Percentiles rank a stretch among this genome's conserved stretches.
Evolutionary conservation across 2,888 invertebrate species (phyloP).

Genomic region (Ormia ochracea): DNA sequence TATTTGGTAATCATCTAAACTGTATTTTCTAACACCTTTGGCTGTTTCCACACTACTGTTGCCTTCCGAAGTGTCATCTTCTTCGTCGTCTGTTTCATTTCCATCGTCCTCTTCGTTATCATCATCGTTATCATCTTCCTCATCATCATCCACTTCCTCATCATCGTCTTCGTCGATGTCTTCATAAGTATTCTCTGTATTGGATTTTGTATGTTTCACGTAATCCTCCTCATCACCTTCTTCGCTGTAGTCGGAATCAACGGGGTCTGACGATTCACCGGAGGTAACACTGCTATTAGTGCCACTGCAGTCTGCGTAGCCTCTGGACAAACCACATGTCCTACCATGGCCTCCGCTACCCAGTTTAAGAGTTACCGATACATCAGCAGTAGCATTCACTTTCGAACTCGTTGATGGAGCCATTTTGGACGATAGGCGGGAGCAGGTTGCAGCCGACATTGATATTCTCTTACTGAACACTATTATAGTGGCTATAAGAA

Average conservation of each 20-base stretch:
- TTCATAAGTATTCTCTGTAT: slow-evolving; percentile 63
- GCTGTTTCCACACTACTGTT: slow-evolving; percentile 76
- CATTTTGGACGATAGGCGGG: slow-evolving; percentile 67
- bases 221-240: slow-evolving; percentile 68
- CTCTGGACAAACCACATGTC: slow-evolving; percentile 35
- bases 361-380: slow-evolving; percentile 71
- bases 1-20: slow-evolving; percentile 89
- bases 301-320: slow-evolving; percentile 55
- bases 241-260: slow-evolving; percentile 76
- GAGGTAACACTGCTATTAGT: slow-evolving; percentile 68
- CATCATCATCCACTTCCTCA: slow-evolving; percentile 67
- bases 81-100: slow-evolving; percentile 72
- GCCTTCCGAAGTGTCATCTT: slow-evolving; percentile 73
- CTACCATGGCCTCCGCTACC: slow-evolving; percentile 52
- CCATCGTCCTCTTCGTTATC: slow-evolving; percentile 71
- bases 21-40: slow-evolving; percentile 79
- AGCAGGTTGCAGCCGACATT: slow-evolving; percentile 75
- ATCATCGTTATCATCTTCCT: slow-evolving; percentile 69
- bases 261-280: slow-evolving; percentile 75
- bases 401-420: slow-evolving; percentile 58
- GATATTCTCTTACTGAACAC: neutral
- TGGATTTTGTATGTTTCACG: slow-evolving; percentile 50
- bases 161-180: slow-evolving; percentile 65
- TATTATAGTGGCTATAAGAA: neutral
- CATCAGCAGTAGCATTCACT: slow-evolving; percentile 66